A percentile compares a stretch with the other conserved stretches of the same genome.
Conservation (phyloP, 2,113 vertebrate genomes). For the Ramphastos sulfuratus region DNA sequence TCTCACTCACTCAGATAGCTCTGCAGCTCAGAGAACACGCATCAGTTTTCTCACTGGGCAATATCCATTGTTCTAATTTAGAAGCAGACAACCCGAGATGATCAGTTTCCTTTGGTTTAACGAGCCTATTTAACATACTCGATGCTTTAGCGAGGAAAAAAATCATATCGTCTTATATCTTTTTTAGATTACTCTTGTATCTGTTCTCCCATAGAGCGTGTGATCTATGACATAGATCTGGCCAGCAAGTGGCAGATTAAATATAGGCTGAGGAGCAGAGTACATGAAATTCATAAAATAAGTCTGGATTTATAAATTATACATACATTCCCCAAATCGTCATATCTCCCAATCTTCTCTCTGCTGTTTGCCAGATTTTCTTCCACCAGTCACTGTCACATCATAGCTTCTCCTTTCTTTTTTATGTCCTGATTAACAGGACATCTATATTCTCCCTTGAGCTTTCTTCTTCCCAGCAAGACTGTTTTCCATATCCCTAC, state of each 20-base stretch:
- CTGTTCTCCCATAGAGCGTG: background rate
- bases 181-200: background rate
- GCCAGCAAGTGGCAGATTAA: constrained; percentile 46
- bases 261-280: background rate
- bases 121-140: background rate
- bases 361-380: constrained; percentile 46
- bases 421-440: constrained; percentile 67
- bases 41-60: background rate
- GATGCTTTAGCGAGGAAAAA: background rate
- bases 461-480: constrained; percentile 48
- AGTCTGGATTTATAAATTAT: constrained; percentile 61
- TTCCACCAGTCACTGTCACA: constrained; percentile 65
- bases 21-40: background rate
- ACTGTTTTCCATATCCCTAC: constrained; percentile 30
- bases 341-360: constrained; percentile 10
- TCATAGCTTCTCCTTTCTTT: constrained; percentile 46
- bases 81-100: background rate
- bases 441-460: constrained; percentile 65
- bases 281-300: constrained; percentile 47
- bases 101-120: background rate
- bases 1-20: background rate
- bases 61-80: background rate
- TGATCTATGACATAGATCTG: constrained; percentile 14
- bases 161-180: background rate
- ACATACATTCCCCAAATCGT: constrained; percentile 42